These are phyloP conservation scores for Neotragus moschatus DNA, from an alignment of 2,113 vertebrate species.

Conservation along the genomic window DNA sequence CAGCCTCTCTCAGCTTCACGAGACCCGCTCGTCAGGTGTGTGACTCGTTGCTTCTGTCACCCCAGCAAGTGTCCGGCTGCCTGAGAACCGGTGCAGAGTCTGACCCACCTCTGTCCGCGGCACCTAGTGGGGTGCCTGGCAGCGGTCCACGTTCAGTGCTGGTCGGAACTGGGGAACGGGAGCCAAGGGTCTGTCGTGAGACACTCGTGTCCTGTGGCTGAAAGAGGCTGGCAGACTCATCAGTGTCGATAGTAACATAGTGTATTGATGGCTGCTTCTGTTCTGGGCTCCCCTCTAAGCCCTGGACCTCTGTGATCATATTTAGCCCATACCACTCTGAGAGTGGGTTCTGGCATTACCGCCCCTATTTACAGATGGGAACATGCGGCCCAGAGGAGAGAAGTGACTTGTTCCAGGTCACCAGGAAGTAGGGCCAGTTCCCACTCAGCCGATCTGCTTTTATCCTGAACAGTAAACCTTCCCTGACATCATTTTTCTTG, in stretches of 20 bases:
- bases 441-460: background rate
- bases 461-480: background rate
- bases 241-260: fast-evolving
- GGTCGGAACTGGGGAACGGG: fast-evolving
- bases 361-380: background rate
- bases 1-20: fast-evolving
- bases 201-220: background rate
- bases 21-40: fast-evolving
- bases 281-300: background rate
- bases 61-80: fast-evolving
- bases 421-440: background rate
- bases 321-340: background rate
- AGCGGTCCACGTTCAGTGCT: fast-evolving
- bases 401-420: fast-evolving
- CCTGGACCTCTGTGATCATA: background rate
- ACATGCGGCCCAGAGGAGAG: background rate
- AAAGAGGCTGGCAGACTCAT: background rate
- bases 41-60: fast-evolving
- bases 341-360: background rate
- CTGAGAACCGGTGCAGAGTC: background rate
- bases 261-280: background rate
- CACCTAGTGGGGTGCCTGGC: background rate
- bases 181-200: background rate
- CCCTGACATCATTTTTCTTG: background rate
- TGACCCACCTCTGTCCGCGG: fast-evolving